These are phyloP conservation scores for Polia nebulosa DNA, from an alignment of 2,888 invertebrate genomes.

Conservation along the genomic window DNA sequence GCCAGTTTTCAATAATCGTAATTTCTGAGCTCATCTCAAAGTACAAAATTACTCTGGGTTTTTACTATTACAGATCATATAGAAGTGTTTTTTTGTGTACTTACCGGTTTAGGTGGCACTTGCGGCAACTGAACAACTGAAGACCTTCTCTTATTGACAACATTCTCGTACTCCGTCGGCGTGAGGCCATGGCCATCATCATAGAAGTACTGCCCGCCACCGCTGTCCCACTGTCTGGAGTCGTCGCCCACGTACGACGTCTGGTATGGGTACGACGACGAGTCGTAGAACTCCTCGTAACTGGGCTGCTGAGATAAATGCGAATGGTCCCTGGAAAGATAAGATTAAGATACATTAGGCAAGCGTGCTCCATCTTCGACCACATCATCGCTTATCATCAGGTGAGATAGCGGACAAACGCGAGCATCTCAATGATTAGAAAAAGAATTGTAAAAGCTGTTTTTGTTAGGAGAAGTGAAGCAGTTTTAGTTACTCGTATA, in stretches of 20 bases:
- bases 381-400: too few species aligned
- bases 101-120: conserved; percentile 87
- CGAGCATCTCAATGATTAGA: too few species aligned
- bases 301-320: conserved; percentile 88
- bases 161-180: conserved; percentile 91
- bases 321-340: conserved; percentile 86
- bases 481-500: background rate
- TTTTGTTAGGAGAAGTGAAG: background rate
- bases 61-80: too few species aligned
- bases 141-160: conserved; percentile 89
- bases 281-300: conserved; percentile 93
- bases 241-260: conserved; percentile 91
- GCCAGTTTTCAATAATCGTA: too few species aligned
- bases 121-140: conserved; percentile 89
- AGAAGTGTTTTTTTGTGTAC: background rate
- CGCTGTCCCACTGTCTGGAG: conserved; percentile 94
- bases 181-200: conserved; percentile 85
- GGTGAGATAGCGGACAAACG: too few species aligned
- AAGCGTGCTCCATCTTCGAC: too few species aligned
- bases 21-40: too few species aligned
- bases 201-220: conserved; percentile 91
- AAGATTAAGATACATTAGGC: background rate
- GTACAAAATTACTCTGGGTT: too few species aligned
- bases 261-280: conserved; percentile 92
- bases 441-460: too few species aligned